Evolutionary conservation across 2,113 vertebrate genomes (phyloP).

Genomic region (Gallinago media): DNA sequence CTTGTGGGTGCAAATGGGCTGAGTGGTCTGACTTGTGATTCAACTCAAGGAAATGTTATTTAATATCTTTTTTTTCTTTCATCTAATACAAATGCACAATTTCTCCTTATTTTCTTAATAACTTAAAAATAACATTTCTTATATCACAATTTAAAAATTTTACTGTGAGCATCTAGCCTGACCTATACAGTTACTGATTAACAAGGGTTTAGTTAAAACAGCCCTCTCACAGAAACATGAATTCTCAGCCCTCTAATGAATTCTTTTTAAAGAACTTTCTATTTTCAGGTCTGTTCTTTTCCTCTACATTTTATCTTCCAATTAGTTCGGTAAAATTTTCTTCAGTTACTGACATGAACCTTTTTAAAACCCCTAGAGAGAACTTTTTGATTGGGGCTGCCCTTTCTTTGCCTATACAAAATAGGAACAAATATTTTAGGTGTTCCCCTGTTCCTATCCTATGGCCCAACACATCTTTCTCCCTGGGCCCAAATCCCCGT

Average conservation of each 20-base stretch:
- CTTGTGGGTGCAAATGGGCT: neutral
- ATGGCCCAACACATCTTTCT: neutral
- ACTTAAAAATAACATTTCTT: neutral
- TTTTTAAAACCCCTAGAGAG: neutral
- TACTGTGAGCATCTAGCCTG: neutral
- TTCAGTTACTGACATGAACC: neutral
- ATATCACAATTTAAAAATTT: neutral
- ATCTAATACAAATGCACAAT: neutral
- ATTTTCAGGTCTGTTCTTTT: neutral
- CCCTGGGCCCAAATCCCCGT: neutral
- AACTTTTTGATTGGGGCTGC: neutral
- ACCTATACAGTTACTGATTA: neutral
- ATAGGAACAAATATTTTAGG: neutral
- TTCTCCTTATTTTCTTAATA: neutral
- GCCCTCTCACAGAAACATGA: neutral
- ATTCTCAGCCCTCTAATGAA: slow-evolving; percentile 19
- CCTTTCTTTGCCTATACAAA: neutral
- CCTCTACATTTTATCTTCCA: neutral
- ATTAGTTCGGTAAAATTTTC: neutral
- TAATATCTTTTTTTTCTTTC: neutral
- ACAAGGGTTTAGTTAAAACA: neutral
- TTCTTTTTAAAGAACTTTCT: slow-evolving; percentile 25
- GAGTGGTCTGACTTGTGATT: neutral
- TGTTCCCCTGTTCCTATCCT: neutral
- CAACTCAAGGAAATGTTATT: neutral